Evolutionary conservation across 2,113 vertebrate genomes (phyloP), one percentile per base, ranked within the genome.

Genomic region (Acanthochromis polyacanthus): DNA sequence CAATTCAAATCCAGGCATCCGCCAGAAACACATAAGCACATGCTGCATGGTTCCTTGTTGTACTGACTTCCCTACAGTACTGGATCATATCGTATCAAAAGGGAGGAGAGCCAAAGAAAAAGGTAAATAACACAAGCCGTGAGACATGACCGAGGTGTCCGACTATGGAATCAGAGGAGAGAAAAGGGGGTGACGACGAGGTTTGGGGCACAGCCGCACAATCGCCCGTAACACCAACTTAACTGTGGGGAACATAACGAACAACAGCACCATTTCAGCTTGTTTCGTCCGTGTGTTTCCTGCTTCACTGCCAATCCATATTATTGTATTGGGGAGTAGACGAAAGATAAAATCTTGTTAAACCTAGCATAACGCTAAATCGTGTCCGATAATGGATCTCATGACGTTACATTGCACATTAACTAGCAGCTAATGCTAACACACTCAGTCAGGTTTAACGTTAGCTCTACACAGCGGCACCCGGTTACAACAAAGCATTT

Each of bases 371-470:
- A 71, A 23, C n/a, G 12, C 10, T 16, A n/a, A 23, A 58, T 8
- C 3, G 3, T 73, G 87, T 93, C 89, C 89, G 90, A 88, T 87
- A 88, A 88, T 85, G 90, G 88, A 77, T 65, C 68, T 71, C 16
- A 23, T 40, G 68, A 19, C 80, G 72, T 65, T 83, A 43, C 71
- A 75, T 5, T 61, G 71, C 19, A 51, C 4, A 61, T 74, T 57
- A 53, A 78, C 75, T 85, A 89, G 86, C 78, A n/a, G 88, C 89
- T 90, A 83, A 71, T 0, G 89, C 88, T 87, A 91, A 68, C 63
- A 7, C 23, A 64, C 28, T 0, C n/a, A 46, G 43, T 58, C 50
- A 40, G 57, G 7, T 83, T 63, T 43, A 62, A 48, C 45, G 52
- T 60, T 61, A 59, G 75, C 75, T 17, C 5, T 3, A 40, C 30